Base-by-base conservation (phyloP, 2,797 vertebrate species). In the Todus mexicanus region DNA sequence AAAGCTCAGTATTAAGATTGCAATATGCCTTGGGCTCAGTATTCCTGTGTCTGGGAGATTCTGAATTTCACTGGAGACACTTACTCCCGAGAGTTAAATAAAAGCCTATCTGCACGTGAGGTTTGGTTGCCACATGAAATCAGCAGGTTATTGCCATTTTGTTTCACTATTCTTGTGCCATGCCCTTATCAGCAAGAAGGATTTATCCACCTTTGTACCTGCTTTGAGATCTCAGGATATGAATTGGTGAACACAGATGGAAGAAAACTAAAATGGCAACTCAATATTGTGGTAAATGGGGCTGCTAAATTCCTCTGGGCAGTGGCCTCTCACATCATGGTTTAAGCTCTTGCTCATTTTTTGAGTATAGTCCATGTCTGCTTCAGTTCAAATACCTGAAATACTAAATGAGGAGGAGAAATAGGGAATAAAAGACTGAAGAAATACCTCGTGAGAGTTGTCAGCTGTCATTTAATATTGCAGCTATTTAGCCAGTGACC, bases 51-150 rank as follows among this genome's bases (percentile, higher is more conserved):
- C 40, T 63, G 37, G 33, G 35, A 76, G 12, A 82, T 59, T 61
- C 77, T 90, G 63, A 76, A 64, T 92, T 84, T 84, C 68, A 54
- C 43, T 42, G 26, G 13, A 84, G 56, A 84, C 16, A 70, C 89
- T 80, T 71, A 82, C 37, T 74, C 33, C 84, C 35, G 73, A 89
- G 66, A 83, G 69, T n/a, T 73, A 83, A 95, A 89, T 71, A 88
- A 79, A 90, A 53, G 25, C 14, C 31, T 75, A 2, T 27, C n/a
- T 77, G 23, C 80, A 57, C 2, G 7, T 37, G 17, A 70, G 26
- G 64, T 73, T 88, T 48, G 76, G 9, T 38, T 73, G 71, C 53
- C 27, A 57, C 51, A 61, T 56, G 63, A 84, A 72, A 37, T 86
- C 4, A 7, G 17, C 10, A 79, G 40, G 54, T 86, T 88, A 75